A percentile compares a stretch with the other conserved stretches of the same genome.
Evolutionary conservation across 2,113 vertebrate species (phyloP).

Genomic region (Vombatus ursinus): DNA sequence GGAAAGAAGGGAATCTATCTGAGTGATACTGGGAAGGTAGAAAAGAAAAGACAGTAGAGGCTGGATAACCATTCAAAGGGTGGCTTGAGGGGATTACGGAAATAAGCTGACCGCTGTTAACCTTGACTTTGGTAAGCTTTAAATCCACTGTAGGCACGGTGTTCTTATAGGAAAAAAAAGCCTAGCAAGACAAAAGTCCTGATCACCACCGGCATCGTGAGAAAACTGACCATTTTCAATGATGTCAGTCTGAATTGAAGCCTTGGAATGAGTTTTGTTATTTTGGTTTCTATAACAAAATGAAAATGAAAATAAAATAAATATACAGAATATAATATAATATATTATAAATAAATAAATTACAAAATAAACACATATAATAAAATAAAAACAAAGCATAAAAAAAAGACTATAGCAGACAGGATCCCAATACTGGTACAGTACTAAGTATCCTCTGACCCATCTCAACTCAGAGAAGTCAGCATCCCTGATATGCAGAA

Average conservation of each 20-base stretch:
- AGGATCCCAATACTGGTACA: not conserved
- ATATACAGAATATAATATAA: not conserved
- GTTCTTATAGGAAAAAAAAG: no score
- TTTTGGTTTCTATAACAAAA: not conserved
- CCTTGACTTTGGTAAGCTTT: not conserved
- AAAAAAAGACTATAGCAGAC: not conserved
- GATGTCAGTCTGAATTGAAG: not conserved
- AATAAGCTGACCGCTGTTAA: not conserved
- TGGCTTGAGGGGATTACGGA: not conserved
- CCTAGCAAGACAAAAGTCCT: not conserved
- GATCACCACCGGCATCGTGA: not conserved
- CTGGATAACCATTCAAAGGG: not conserved
- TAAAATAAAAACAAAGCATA: not conserved
- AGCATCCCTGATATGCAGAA: not conserved
- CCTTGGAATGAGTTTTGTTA: not conserved
- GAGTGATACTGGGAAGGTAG: not conserved
- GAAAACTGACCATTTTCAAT: not conserved
- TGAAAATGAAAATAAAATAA: not conserved
- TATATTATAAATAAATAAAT: no score
- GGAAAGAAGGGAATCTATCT: not conserved
- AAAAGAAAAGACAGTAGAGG: not conserved
- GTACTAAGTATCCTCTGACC: not conserved
- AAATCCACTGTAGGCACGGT: not conserved
- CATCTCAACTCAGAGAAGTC: not conserved
- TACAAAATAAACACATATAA: not conserved